Evolutionary conservation across 2,797 vertebrate genomes (phyloP), one percentile per base, ranked within the genome.

Genomic region (Smutsia gigantea): DNA sequence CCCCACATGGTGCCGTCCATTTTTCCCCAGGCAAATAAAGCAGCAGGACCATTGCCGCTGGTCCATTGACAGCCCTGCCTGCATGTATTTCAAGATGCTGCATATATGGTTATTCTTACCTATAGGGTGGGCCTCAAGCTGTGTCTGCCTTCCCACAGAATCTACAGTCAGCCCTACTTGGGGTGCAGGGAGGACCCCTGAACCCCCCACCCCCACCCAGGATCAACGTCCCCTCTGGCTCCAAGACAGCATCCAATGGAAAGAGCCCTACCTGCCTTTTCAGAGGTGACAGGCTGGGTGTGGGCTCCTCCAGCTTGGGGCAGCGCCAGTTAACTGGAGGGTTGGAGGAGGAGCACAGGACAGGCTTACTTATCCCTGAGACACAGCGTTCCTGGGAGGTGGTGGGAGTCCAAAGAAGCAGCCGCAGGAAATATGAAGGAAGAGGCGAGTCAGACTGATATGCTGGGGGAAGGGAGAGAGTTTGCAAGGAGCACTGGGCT

Each of bases 221-320:
- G 8, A 61, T 71, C 74, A 66, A 78, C 39, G 42, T 69, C 25
- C 69, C 94, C 87, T 29, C 57, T 63, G 57, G 21, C 64, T 63
- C 19, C 75, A 72, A 51, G 55, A 92, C 17, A 87, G 61, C 29
- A 10, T 69, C 89, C 79, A 39, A 79, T 75, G 68, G 77, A 14
- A 90, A 61, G 97, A 97, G 96, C 96, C 99, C 97, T 99, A 99
- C 99, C 99, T 99, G 99, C 97, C 97, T 98, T 98, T 99, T 99
- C 90, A 98, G 98, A 94, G 99, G 98, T 97, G 98, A 98, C 25
- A 98, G 98, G 94, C 93, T 93, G 98, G 98, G 77, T 93, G 93
- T 55, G 95, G 98, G 96, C 93, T 99, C 99, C 98, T 98, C 96
- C 92, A 97, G 97, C 95, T 99, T 99, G 98, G 98, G 95, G 95